Conservation (phyloP, 2,888 invertebrate species). For the Meta bourneti region DNA sequence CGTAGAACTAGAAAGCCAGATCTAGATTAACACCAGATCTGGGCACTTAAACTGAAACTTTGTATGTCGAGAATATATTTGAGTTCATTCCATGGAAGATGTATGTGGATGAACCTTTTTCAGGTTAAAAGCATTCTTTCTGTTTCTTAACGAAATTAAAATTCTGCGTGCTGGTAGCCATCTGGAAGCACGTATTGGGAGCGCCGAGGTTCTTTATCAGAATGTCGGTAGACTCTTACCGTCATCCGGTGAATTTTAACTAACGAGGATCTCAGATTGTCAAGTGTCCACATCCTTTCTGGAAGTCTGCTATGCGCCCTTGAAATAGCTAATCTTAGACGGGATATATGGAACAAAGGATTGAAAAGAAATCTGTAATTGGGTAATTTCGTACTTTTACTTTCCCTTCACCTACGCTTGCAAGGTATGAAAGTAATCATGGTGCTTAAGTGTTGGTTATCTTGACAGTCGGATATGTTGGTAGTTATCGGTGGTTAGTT, state of each 20-base stretch:
- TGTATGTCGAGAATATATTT: conserved; percentile 1
- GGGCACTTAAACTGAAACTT: background rate
- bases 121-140: conserved; percentile 12
- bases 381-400: background rate
- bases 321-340: background rate
- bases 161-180: background rate
- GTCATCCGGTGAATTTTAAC: background rate
- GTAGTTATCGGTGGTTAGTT: background rate
- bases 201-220: background rate
- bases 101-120: background rate
- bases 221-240: background rate
- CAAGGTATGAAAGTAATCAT: background rate
- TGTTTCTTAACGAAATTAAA: background rate
- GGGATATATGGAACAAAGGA: background rate
- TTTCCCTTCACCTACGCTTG: background rate
- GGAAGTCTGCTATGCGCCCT: background rate
- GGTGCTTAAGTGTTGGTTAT: background rate
- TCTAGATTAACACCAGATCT: background rate
- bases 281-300: background rate
- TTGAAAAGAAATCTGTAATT: background rate
- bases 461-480: background rate
- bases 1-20: background rate
- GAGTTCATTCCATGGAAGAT: background rate
- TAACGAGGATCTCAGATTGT: background rate
- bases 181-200: background rate